Conservation (phyloP, 2,113 vertebrate genomes). For the Atherinomorus stipes region DNA sequence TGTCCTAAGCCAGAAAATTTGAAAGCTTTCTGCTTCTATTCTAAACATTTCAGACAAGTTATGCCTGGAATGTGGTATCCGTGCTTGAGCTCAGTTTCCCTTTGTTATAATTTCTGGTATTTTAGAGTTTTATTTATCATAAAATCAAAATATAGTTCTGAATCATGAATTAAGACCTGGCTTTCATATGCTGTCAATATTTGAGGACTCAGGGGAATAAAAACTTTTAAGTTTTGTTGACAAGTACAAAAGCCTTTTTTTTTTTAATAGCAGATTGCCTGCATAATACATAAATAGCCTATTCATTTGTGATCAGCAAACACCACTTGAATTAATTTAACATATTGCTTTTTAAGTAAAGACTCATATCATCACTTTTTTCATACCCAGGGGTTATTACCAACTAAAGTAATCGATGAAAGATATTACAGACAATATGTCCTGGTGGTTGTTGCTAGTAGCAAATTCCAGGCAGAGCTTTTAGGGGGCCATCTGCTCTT, state of each 20-base stretch:
- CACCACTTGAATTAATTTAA: slow-evolving; percentile 50
- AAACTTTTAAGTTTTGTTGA: slow-evolving; percentile 15
- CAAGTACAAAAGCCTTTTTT: slow-evolving; percentile 11
- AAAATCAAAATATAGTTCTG: not conserved
- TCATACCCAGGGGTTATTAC: slow-evolving; percentile 47
- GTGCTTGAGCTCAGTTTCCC: not conserved
- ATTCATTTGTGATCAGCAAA: slow-evolving; percentile 24
- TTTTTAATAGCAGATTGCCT: slow-evolving; percentile 23
- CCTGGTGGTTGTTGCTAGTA: slow-evolving; percentile 40
- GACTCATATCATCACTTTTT: slow-evolving; percentile 33
- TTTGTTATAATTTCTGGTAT: not conserved
- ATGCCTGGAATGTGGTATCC: not conserved
- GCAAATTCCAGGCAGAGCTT: slow-evolving; percentile 42
- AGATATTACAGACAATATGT: slow-evolving; percentile 67
- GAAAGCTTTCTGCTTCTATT: not conserved
- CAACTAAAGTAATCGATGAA: slow-evolving; percentile 53
- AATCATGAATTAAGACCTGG: not conserved
- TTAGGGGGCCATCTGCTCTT: slow-evolving; percentile 67
- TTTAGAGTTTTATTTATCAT: not conserved
- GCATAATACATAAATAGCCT: slow-evolving; percentile 2
- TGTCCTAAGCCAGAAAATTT: too few species aligned
- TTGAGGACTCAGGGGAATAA: not conserved
- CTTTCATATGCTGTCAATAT: slow-evolving; percentile 10
- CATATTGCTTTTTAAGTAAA: slow-evolving; percentile 61
- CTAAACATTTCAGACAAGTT: not conserved